phyloP scores from a whole-genome alignment of 2,888 invertebrate genomes.

The Lathronympha strigana region DNA sequence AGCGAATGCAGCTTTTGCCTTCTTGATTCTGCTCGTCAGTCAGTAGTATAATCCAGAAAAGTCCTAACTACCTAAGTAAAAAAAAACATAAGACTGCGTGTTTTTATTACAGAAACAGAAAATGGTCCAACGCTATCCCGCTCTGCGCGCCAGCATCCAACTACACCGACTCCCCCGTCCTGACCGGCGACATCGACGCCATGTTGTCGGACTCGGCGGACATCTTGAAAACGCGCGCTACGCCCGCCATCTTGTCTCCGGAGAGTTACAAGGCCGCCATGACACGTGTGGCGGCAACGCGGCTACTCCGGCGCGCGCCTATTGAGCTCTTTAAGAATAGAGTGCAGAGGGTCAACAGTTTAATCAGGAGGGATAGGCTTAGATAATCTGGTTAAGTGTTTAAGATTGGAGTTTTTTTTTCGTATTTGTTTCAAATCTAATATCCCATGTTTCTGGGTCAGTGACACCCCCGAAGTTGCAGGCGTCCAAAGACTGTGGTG shows the following conservation, averaged over 20 bases:
- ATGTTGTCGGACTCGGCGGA: conserved; percentile 74
- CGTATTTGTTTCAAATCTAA: not conserved
- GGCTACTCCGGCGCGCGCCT: conserved; percentile 65
- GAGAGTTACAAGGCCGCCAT: conserved; percentile 75
- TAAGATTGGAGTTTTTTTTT: not conserved
- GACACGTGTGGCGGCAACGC: conserved; percentile 70
- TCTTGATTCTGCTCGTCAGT: too few relatives aligned
- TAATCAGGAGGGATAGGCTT: conserved; percentile 70
- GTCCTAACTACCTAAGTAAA: too few relatives aligned
- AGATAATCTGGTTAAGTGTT: conserved; percentile 65
- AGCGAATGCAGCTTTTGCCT: too few relatives aligned
- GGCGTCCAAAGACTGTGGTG: too few relatives aligned
- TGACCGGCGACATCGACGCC: conserved; percentile 76
- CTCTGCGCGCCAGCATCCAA: conserved; percentile 85
- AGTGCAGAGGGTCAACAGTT: conserved; percentile 71
- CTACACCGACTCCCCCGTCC: conserved; percentile 71
- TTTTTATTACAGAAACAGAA: conserved; percentile 85
- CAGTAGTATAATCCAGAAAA: too few relatives aligned
- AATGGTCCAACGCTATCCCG: conserved; percentile 94
- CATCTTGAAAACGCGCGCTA: conserved; percentile 69
- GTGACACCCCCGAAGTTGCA: too few relatives aligned
- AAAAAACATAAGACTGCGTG: too few relatives aligned
- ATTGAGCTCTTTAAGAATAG: conserved; percentile 75
- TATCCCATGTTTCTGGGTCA: too few relatives aligned
- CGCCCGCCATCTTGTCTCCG: conserved; percentile 75